Percentiles rank a stretch among this genome's conserved stretches.
Evolutionary conservation across 2,113 vertebrate species (phyloP).

Genomic region (Lepus europaeus): DNA sequence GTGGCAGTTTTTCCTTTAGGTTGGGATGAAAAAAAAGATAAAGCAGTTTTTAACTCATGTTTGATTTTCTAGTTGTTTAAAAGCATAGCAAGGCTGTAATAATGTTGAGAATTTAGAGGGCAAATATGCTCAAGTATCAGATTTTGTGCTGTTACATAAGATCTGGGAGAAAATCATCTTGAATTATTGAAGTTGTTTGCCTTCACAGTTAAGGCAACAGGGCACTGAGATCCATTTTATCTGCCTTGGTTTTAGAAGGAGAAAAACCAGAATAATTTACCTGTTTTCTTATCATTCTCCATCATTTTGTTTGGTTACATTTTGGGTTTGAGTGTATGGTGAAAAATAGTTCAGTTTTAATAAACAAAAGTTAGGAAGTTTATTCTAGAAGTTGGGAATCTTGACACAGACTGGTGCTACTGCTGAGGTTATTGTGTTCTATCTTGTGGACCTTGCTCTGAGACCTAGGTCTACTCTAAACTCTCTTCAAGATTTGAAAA

Average conservation of each 20-base stretch:
- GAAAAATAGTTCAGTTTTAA: background rate
- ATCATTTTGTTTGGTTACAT: background rate
- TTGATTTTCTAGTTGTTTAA: background rate
- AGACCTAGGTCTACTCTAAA: background rate
- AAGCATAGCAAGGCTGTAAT: background rate
- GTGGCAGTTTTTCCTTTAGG: background rate
- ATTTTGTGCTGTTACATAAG: background rate
- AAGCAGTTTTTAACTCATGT: background rate
- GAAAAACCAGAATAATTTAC: background rate
- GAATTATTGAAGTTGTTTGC: conserved; percentile 35
- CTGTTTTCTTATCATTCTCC: background rate
- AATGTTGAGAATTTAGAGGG: background rate
- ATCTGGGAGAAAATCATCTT: background rate
- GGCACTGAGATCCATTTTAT: background rate
- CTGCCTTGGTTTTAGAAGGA: background rate
- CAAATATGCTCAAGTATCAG: background rate
- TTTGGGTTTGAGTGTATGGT: background rate
- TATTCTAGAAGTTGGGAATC: background rate
- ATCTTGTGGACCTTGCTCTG: background rate
- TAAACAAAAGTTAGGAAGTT: background rate
- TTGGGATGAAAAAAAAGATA: background rate
- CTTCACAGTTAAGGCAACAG: background rate
- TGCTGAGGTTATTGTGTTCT: background rate
- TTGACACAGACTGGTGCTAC: background rate
- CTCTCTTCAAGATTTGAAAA: background rate